These are phyloP conservation scores for Sebastes itinus DNA, from an alignment of 2,797 vertebrate genomes.

Conservation along the genomic window DNA sequence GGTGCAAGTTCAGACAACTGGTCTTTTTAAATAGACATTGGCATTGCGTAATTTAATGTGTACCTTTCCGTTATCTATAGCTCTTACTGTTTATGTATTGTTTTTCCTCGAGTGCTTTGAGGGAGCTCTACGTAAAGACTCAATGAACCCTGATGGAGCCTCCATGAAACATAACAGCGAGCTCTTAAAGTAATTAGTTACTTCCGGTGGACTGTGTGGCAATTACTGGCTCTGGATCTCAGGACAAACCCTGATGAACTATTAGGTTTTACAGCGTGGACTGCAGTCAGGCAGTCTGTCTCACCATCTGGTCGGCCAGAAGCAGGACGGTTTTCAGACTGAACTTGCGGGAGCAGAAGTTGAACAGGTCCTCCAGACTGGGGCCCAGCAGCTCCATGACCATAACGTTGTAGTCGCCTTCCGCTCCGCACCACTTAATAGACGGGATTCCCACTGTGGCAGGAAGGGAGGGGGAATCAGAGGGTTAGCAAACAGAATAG, in stretches of 20 bases:
- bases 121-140: not conserved
- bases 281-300: not conserved
- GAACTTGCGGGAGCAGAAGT: slow-evolving; percentile 98
- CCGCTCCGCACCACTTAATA: slow-evolving; percentile 97
- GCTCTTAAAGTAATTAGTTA: not conserved
- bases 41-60: not conserved
- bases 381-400: slow-evolving; percentile 97
- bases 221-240: not conserved
- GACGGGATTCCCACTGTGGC: slow-evolving; percentile 94
- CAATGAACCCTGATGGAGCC: not conserved
- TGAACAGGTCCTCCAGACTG: slow-evolving; percentile 96
- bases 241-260: not conserved
- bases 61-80: not conserved
- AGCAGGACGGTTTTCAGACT: slow-evolving; percentile 97
- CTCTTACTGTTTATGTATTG: not conserved
- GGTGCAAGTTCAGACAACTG: not conserved
- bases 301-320: slow-evolving; percentile 98
- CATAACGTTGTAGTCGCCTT: slow-evolving; percentile 98
- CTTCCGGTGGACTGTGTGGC: not conserved
- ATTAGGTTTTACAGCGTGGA: not conserved
- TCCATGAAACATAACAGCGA: not conserved
- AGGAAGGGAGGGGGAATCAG: not conserved
- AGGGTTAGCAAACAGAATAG: not conserved
- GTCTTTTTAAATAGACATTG: not conserved
- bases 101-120: not conserved